Base-by-base conservation (phyloP, 2,888 invertebrate species). In the Erannis defoliaria region DNA sequence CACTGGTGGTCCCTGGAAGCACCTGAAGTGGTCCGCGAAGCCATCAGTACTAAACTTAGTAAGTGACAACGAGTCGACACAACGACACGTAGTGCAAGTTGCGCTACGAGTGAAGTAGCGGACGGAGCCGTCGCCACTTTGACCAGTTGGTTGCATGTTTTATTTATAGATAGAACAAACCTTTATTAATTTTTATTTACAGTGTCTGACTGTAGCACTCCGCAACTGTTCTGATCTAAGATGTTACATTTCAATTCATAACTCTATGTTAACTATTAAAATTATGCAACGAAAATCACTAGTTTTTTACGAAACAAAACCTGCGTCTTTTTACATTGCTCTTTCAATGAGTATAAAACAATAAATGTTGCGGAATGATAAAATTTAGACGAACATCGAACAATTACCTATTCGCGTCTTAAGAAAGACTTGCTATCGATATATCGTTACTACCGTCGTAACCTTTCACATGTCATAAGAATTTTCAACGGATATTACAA, bases 401-500 rank as follows among this genome's bases (percentile, higher is more conserved):
- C 16, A 55, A 61, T 12, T 50, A 40, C 29, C n/a, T n/a, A n/a
- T n/a, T n/a, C n/a, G n/a, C 51, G 59, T 60, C 55, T 49, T 45
- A 55, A 26, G 58, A 46, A 45, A 49, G 26, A 54, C 40, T 14
- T 45, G 42, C 29, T 51, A 14, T 42, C 48, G 49, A 54, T 48
- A 45, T 37, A 19, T 45, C 19, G 23, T 45, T 49, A 35, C 14
- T 35, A 43, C 8, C 31, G 33, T n/a, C 1, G 29, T 64, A 64
- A 64, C 55, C 58, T 64, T 60, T 64, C 43, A 40, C 50, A 54
- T 64, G 58, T 55, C 56, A 64, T 64, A 55, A 58, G 31, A 54
- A 55, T 64, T 45, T 29, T 55, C 14, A 46, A 62, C 55, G 48
- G 61, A 45, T 16, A 59, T 61, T 62, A 55, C 12, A 42, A 60